These are phyloP conservation scores for Acrocyrtus sp. DNA, from an alignment of 2,888 invertebrate species.

Conservation along the genomic window DNA sequence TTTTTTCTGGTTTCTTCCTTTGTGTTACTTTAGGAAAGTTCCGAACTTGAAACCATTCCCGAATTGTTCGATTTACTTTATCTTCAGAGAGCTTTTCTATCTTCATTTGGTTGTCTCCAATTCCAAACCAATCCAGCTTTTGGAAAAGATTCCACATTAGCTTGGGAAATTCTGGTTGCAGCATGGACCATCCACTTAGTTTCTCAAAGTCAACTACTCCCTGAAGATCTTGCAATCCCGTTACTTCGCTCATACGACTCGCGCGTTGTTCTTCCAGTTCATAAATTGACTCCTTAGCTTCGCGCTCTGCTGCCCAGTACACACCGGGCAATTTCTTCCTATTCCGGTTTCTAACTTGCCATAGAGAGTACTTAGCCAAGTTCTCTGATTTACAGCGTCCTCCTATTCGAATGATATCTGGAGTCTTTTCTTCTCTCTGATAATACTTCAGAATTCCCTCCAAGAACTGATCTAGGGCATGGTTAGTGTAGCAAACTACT, in stretches of 20 bases:
- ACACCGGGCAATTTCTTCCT: slow-evolving; percentile 6
- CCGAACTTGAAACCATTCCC: slow-evolving; percentile 36
- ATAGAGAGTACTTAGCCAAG: slow-evolving; percentile 24
- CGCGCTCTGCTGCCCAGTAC: slow-evolving; percentile 10
- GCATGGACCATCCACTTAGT: slow-evolving; percentile 19
- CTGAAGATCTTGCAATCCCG: slow-evolving; percentile 36
- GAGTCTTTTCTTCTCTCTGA: slow-evolving; percentile 3
- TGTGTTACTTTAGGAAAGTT: slow-evolving; percentile 18
- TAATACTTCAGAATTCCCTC: slow-evolving; percentile 71
- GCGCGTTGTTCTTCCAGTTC: slow-evolving; percentile 34
- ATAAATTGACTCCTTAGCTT: slow-evolving; percentile 23
- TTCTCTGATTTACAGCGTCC: slow-evolving; percentile 45
- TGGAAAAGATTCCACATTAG: slow-evolving; percentile 25
- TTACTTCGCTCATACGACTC: slow-evolving; percentile 39
- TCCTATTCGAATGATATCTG: slow-evolving; percentile 49
- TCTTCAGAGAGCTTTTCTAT: slow-evolving; percentile 16
- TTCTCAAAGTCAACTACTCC: slow-evolving; percentile 50
- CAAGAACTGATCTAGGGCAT: slow-evolving; percentile 87
- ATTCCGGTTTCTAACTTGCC: slow-evolving; percentile 24
- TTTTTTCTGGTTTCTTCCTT: neutral
- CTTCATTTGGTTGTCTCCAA: slow-evolving; percentile 10
- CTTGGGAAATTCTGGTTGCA: slow-evolving; percentile 15
- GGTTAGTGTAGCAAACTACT: slow-evolving; percentile 85
- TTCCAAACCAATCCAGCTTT: slow-evolving; percentile 40
- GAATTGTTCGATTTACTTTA: neutral